A percentile compares a stretch with the other conserved stretches of the same genome.
Conservation (phyloP, 2,797 vertebrate genomes). For the Dermochelys coriacea region DNA sequence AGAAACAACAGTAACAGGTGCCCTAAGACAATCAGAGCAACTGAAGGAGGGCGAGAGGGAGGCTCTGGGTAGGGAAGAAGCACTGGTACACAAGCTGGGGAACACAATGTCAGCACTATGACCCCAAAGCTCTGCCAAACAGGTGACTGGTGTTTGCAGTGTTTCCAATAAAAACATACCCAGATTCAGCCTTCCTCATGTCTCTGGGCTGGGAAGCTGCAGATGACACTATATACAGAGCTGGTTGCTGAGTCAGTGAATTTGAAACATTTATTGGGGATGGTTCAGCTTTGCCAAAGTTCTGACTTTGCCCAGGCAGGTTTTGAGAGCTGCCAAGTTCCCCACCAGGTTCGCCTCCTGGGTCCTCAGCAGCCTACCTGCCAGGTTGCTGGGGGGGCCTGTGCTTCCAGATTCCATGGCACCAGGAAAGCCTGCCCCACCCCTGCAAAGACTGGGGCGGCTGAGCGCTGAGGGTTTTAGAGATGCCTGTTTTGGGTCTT, state of each 20-base stretch:
- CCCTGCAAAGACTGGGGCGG: not conserved
- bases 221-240: not conserved
- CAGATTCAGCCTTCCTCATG: not conserved
- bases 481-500: not conserved
- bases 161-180: not conserved
- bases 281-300: not conserved
- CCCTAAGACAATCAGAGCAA: not conserved
- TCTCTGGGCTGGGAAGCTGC: not conserved
- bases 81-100: not conserved
- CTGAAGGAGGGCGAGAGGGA: not conserved
- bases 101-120: not conserved
- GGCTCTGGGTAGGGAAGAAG: not conserved
- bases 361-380: not conserved
- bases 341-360: not conserved
- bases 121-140: not conserved
- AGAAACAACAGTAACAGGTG: not conserved
- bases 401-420: no score
- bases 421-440: no score
- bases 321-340: not conserved
- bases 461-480: not conserved
- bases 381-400: no score
- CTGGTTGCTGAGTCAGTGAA: not conserved
- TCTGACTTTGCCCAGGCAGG: not conserved
- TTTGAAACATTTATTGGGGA: not conserved
- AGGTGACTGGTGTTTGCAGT: rapidly evolving